These are phyloP conservation scores for Cyprinodon brontotheroides DNA, from an alignment of 2,113 vertebrate species.

Conservation along the genomic window DNA sequence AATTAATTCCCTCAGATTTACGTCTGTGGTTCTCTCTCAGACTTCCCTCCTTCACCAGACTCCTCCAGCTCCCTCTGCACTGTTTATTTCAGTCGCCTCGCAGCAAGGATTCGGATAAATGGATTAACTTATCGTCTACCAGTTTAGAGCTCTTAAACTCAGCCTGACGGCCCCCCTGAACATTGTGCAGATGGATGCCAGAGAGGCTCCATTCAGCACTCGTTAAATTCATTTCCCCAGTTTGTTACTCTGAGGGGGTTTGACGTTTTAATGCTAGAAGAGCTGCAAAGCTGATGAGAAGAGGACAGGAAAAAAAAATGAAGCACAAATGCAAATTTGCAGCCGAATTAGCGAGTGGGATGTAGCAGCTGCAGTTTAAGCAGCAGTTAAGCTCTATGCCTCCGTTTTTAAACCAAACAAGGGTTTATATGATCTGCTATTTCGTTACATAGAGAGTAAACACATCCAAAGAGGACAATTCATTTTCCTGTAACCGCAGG, in stretches of 20 bases:
- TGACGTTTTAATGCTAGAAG: constrained; percentile 21
- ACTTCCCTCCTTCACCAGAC: constrained; percentile 28
- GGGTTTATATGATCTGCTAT: neutral
- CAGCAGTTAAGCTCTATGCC: neutral
- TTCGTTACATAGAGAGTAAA: neutral
- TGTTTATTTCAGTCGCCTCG: constrained; percentile 50
- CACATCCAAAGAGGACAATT: no score
- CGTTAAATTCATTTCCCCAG: constrained; percentile 49
- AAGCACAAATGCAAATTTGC: neutral
- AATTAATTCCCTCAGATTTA: constrained; percentile 19
- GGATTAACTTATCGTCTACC: constrained; percentile 64
- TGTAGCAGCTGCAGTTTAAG: neutral
- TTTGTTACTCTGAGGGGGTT: constrained; percentile 22
- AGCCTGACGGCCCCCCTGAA: constrained; percentile 57
- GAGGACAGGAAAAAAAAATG: neutral
- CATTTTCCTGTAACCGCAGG: neutral
- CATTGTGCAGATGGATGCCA: constrained; percentile 56
- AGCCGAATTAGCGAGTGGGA: neutral
- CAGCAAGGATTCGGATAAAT: constrained; percentile 63
- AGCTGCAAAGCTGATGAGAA: constrained; percentile 7
- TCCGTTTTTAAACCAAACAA: neutral
- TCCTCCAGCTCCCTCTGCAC: constrained; percentile 27
- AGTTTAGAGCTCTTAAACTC: constrained; percentile 62
- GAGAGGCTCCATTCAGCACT: constrained; percentile 45
- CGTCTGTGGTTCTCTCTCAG: neutral